phyloP scores from a whole-genome alignment of 2,888 invertebrate genomes.

The Dasypolia templi region DNA sequence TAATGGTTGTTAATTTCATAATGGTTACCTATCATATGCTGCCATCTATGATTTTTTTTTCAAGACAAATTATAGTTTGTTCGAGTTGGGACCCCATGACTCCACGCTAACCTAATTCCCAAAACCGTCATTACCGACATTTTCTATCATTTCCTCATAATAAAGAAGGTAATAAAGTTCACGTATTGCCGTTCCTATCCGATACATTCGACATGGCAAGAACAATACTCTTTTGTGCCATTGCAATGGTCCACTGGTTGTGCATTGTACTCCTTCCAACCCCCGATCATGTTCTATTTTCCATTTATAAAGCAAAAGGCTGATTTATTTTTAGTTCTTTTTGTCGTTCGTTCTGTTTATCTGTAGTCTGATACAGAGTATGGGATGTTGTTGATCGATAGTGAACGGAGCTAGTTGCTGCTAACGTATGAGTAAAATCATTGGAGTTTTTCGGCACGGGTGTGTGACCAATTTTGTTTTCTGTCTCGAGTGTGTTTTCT shows the following conservation, averaged over 20 bases:
- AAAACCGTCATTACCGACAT: constrained; percentile 33
- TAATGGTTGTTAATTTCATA: too few relatives aligned
- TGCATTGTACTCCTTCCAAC: constrained; percentile 79
- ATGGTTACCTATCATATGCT: too few relatives aligned
- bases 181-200: constrained; percentile 79
- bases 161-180: constrained; percentile 80
- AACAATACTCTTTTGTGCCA: constrained; percentile 87
- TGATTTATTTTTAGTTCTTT: constrained; percentile 76
- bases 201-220: constrained; percentile 87
- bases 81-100: too few relatives aligned
- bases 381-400: constrained; percentile 49
- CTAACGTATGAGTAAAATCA: constrained; percentile 4
- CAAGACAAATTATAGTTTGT: too few relatives aligned
- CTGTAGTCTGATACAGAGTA: constrained; percentile 56
- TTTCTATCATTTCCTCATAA: constrained; percentile 68
- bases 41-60: too few relatives aligned
- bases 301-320: constrained; percentile 80
- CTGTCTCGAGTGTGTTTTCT: neutral
- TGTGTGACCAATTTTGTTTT: constrained; percentile 2
- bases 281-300: constrained; percentile 84
- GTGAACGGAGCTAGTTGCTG: constrained; percentile 17
- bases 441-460: constrained; percentile 13
- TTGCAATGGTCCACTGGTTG: constrained; percentile 84
- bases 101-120: constrained; percentile 25
- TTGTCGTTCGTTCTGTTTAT: constrained; percentile 65